Percentiles rank a stretch among this genome's conserved stretches.
Evolutionary conservation across 2,888 invertebrate genomes (phyloP).

Genomic region (Lasioglossum figueresi): DNA sequence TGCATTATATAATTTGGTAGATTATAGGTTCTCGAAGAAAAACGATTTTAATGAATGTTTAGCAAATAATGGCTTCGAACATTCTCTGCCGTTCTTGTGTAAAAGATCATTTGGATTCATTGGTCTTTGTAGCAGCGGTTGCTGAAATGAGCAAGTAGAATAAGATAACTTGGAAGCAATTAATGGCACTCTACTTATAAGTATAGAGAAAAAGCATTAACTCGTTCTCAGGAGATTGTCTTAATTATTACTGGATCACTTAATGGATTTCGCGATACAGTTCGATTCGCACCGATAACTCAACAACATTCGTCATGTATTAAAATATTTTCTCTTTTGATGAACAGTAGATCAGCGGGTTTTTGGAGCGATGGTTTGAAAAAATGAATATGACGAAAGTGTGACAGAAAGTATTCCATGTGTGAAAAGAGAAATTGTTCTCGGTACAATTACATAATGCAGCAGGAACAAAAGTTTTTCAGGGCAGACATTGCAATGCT

Average conservation of each 20-base stretch:
- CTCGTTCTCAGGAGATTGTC: too few relatives aligned
- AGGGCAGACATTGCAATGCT: background rate
- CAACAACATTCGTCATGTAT: background rate
- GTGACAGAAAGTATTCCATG: constrained; percentile 6
- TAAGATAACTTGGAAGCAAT: background rate
- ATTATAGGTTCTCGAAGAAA: background rate
- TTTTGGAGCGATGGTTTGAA: background rate
- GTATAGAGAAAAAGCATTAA: background rate
- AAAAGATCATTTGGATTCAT: too few relatives aligned
- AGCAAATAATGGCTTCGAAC: background rate
- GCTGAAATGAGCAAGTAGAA: background rate
- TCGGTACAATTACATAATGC: background rate
- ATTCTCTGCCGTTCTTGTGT: background rate
- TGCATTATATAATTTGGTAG: background rate
- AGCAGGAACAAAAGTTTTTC: background rate
- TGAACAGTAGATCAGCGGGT: background rate
- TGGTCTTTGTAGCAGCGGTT: background rate
- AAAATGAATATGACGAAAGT: background rate
- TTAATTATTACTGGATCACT: background rate
- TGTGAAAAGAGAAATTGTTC: constrained; percentile 19
- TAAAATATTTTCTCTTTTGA: constrained; percentile 5
- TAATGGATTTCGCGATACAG: background rate
- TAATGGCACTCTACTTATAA: background rate
- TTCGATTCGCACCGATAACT: constrained; percentile 2
- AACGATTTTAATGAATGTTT: background rate